phyloP scores from a whole-genome alignment of 2,797 vertebrate species.

The Eidolon dupreanum region DNA sequence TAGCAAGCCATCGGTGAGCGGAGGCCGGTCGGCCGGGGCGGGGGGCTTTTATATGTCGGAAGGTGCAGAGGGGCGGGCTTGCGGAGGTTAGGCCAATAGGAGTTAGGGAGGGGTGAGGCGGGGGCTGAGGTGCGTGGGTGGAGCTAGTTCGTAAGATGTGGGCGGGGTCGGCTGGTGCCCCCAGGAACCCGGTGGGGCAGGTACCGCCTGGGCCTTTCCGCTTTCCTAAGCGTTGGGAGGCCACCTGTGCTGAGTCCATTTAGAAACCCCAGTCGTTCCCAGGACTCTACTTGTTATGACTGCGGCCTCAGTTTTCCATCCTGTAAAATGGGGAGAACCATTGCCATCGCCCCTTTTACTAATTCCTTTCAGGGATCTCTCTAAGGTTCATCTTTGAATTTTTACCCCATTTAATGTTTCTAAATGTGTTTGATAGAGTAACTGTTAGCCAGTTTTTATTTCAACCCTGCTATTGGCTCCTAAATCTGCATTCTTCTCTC shows the following conservation, averaged over 20 bases:
- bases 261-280: not conserved
- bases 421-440: not conserved
- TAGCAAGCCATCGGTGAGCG: slow-evolving; percentile 7
- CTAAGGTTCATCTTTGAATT: not conserved
- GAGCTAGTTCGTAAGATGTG: not conserved
- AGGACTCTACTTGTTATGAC: not conserved
- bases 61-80: slow-evolving; percentile 73
- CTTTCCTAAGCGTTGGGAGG: rapidly evolving
- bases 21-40: slow-evolving; percentile 45
- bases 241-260: not conserved
- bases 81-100: slow-evolving; percentile 73
- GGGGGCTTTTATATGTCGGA: slow-evolving; percentile 75
- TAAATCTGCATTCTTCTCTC: not conserved
- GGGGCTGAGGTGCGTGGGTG: slow-evolving; percentile 24
- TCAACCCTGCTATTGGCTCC: not conserved
- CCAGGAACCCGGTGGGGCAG: not conserved
- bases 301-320: slow-evolving; percentile 52
- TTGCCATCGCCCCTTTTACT: not conserved
- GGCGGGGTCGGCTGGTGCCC: not conserved
- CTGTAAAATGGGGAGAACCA: slow-evolving; percentile 61
- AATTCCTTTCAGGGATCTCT: not conserved
- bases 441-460: slow-evolving; percentile 22
- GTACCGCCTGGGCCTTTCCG: rapidly evolving
- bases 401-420: not conserved
- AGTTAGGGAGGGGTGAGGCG: slow-evolving; percentile 37